Evolutionary conservation across 2,888 invertebrate species (phyloP).

Genomic region (Hemaris fuciformis): DNA sequence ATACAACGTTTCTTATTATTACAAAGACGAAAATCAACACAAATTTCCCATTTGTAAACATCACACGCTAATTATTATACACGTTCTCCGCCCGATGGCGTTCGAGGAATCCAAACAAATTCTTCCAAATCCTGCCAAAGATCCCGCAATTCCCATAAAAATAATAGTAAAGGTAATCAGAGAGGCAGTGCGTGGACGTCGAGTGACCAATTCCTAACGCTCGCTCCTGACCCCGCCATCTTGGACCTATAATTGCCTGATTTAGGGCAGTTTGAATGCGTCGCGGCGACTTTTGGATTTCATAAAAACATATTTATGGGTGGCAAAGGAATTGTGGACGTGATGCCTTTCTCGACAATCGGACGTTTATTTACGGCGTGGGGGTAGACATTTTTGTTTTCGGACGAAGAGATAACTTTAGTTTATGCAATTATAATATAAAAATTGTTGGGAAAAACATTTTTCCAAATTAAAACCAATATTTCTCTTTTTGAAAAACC

Average conservation of each 20-base stretch:
- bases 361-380: neutral
- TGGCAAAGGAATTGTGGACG: constrained; percentile 66
- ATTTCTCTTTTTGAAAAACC: too few relatives aligned
- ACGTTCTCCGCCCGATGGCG: neutral
- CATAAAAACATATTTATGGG: constrained; percentile 78
- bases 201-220: constrained; percentile 42
- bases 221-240: constrained; percentile 63
- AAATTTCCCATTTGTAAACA: neutral
- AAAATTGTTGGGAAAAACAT: too few relatives aligned
- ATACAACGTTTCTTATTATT: too few relatives aligned
- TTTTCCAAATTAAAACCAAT: too few relatives aligned
- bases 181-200: constrained; percentile 40
- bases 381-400: neutral
- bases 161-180: constrained; percentile 18
- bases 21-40: neutral
- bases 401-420: neutral
- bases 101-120: neutral
- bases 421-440: too few relatives aligned
- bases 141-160: constrained; percentile 9
- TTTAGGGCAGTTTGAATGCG: constrained; percentile 79
- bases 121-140: neutral
- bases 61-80: neutral
- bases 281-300: constrained; percentile 62
- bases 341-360: constrained; percentile 37
- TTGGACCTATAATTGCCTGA: constrained; percentile 79